Evolutionary conservation across 92 coral and sea anemone genomes (phyloP).

Genomic region (Zoanthus sociatus): DNA sequence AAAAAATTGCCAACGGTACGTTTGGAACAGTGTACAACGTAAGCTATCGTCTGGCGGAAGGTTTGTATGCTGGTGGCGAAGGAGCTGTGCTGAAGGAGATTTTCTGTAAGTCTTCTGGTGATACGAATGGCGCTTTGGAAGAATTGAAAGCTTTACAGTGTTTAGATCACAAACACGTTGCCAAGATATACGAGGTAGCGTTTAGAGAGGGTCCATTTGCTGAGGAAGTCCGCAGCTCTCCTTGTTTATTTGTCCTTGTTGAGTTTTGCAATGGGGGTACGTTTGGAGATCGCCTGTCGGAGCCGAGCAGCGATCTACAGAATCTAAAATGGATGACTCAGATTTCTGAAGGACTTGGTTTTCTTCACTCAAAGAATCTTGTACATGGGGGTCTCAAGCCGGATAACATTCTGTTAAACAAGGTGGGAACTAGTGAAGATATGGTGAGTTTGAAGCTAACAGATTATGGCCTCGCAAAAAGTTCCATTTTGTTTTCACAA

Average conservation of each 20-base stretch:
- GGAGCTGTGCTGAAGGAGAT: constrained; percentile 69
- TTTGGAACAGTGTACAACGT: constrained; percentile 80
- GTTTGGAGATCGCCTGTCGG: constrained; percentile 65
- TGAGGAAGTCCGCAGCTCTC: constrained; percentile 23
- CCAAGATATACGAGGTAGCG: constrained; percentile 46
- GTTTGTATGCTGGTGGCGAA: constrained; percentile 50
- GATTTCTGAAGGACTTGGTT: constrained; percentile 71
- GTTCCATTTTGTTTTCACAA: constrained; percentile 59
- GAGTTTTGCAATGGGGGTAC: constrained; percentile 82
- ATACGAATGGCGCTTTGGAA: constrained; percentile 25
- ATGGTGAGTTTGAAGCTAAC: constrained; percentile 65
- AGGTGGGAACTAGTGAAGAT: constrained; percentile 31
- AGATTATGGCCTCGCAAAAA: constrained; percentile 88
- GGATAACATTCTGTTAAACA: constrained; percentile 65
- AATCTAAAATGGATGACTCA: constrained; percentile 81
- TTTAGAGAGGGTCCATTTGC: constrained; percentile 42
- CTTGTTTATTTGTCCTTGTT: constrained; percentile 61
- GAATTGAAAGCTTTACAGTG: constrained; percentile 60
- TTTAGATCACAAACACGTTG: constrained; percentile 59
- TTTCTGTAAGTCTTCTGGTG: constrained; percentile 44
- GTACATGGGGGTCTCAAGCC: constrained; percentile 33
- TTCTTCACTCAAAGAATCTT: constrained; percentile 34
- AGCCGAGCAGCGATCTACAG: constrained; percentile 49
- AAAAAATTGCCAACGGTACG: constrained; percentile 72
- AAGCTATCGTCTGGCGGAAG: constrained; percentile 24